A percentile compares a stretch with the other conserved stretches of the same genome.
Conservation (phyloP, 2,888 invertebrate genomes). For the Rhopalosiphum nymphaeae region DNA sequence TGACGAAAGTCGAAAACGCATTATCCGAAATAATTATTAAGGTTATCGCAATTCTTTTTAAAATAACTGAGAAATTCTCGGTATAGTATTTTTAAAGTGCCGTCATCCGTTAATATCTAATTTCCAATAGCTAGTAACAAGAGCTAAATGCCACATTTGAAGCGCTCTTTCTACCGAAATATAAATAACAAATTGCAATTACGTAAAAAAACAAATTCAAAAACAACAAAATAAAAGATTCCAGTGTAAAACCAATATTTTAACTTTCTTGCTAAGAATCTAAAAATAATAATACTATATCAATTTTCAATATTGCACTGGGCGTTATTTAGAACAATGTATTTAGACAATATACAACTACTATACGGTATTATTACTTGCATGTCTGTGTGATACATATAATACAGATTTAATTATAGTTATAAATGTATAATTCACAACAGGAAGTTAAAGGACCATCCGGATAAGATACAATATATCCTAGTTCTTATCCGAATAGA, state of each 20-base stretch:
- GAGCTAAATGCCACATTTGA: background rate
- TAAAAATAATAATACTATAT: background rate
- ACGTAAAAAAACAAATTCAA: background rate
- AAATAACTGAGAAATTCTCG: background rate
- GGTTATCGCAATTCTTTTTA: background rate
- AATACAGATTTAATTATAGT: conserved; percentile 11
- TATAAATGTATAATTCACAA: conserved; percentile 14
- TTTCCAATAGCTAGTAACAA: background rate
- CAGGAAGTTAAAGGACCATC: conserved; percentile 20
- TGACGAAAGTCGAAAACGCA: background rate
- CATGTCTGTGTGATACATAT: background rate
- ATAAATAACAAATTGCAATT: background rate
- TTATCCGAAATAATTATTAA: background rate
- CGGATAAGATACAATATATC: conserved; percentile 8
- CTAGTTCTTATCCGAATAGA: background rate
- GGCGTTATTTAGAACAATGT: background rate
- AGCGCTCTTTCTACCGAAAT: background rate
- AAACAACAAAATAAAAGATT: background rate
- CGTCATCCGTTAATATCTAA: background rate
- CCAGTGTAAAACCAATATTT: background rate
- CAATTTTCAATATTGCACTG: background rate
- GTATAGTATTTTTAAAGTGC: background rate
- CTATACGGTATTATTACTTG: background rate
- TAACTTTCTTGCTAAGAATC: background rate
- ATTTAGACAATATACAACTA: background rate